Percentiles rank a stretch among this genome's conserved stretches.
These are phyloP conservation scores for Oligia fasciuncula DNA, from an alignment of 2,888 invertebrate species.

Conservation along the genomic window DNA sequence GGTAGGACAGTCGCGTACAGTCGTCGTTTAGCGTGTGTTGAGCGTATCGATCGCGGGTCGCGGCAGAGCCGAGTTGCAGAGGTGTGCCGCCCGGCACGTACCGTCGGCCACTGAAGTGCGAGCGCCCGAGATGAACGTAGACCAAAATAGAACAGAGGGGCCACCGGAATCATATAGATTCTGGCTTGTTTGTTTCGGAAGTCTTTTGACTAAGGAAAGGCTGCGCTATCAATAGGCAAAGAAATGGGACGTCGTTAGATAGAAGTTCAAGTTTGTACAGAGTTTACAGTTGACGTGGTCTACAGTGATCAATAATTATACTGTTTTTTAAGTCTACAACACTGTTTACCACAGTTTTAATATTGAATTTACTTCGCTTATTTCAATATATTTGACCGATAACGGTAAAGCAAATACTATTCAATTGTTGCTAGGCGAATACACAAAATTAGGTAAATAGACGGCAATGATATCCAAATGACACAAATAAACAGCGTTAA, in stretches of 20 bases:
- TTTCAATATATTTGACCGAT: conserved; percentile 11
- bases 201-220: conserved; percentile 21
- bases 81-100: conserved; percentile 79
- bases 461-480: conserved; percentile 4
- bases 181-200: conserved; percentile 48
- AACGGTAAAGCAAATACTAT: conserved; percentile 9
- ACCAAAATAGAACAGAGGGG: conserved; percentile 65
- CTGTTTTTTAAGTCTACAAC: not conserved
- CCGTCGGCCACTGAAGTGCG: conserved; percentile 81
- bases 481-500: conserved; percentile 40
- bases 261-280: conserved; percentile 1
- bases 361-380: not conserved
- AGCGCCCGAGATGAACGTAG: conserved; percentile 68
- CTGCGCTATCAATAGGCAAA: not conserved
- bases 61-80: conserved; percentile 61
- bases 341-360: not conserved
- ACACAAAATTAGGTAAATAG: conserved; percentile 3
- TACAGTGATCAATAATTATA: not conserved
- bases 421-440: conserved; percentile 4
- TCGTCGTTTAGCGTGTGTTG: conserved; percentile 66
- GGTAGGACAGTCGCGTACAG: conserved; percentile 59
- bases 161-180: conserved; percentile 43
- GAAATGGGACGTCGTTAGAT: not conserved
- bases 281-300: not conserved
- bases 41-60: conserved; percentile 64